Percentiles rank a stretch among this genome's conserved stretches.
Evolutionary conservation across 2,113 vertebrate genomes (phyloP).

Genomic region (Rhinopomastus cyanomelas): DNA sequence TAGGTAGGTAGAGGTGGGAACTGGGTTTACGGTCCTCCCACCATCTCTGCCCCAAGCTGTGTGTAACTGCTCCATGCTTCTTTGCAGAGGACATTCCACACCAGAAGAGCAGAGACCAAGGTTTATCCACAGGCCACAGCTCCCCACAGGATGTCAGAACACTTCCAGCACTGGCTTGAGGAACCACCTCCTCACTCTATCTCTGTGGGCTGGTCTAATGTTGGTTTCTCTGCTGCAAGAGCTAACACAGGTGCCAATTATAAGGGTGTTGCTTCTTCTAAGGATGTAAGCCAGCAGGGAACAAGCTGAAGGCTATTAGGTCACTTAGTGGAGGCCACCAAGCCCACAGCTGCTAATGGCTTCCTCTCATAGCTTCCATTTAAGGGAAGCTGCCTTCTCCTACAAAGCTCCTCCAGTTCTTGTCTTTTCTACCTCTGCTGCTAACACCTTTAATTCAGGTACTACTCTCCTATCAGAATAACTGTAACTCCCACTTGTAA

Average conservation of each 20-base stretch:
- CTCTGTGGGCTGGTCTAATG: background rate
- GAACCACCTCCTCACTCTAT: background rate
- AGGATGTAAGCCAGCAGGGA: background rate
- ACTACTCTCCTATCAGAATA: background rate
- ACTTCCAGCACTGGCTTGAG: background rate
- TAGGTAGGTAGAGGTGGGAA: background rate
- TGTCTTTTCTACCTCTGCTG: background rate
- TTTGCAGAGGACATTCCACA: background rate
- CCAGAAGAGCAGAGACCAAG: background rate
- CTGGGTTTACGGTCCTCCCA: background rate
- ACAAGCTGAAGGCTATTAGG: background rate
- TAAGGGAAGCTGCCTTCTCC: background rate
- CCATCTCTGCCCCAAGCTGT: background rate
- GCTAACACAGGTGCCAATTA: background rate
- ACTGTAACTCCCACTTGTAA: background rate
- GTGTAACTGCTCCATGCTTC: background rate
- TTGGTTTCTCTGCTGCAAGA: background rate
- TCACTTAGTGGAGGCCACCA: background rate
- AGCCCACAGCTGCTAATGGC: conserved; percentile 9
- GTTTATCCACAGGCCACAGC: background rate
- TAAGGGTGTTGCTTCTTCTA: background rate
- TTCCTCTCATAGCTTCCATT: background rate
- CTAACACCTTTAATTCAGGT: background rate
- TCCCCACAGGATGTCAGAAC: background rate
- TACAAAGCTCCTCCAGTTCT: background rate